Conservation (phyloP, 2,113 vertebrate genomes). For the mouse (Mus musculus) region GRCm39 chr11:21998501-21999000, state of each 20-base stretch:
- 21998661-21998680: conserved; percentile 48
- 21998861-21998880: conserved; percentile 44
- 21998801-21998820: background rate
- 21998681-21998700: conserved; percentile 9
- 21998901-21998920: conserved; percentile 18
- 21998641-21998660: background rate
- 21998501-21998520: background rate
- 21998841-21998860: conserved; percentile 31
- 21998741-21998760: conserved; percentile 47
- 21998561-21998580: conserved; percentile 22
- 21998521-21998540: background rate
- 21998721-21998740: conserved; percentile 34
- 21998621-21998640: conserved; percentile 45
- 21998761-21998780: conserved; percentile 54
- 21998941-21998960: conserved; percentile 37
- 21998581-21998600: conserved; percentile 3
- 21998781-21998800: conserved; percentile 20
- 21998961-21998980: background rate
- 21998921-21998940: conserved; percentile 44
- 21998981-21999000: conserved; percentile 49
- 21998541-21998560: conserved; percentile 10
- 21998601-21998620: background rate
- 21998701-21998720: conserved; percentile 23
- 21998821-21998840: conserved; percentile 57
- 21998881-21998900: conserved; percentile 48